Conservation (phyloP, 2,888 invertebrate species). For the Salticus scenicus region DNA sequence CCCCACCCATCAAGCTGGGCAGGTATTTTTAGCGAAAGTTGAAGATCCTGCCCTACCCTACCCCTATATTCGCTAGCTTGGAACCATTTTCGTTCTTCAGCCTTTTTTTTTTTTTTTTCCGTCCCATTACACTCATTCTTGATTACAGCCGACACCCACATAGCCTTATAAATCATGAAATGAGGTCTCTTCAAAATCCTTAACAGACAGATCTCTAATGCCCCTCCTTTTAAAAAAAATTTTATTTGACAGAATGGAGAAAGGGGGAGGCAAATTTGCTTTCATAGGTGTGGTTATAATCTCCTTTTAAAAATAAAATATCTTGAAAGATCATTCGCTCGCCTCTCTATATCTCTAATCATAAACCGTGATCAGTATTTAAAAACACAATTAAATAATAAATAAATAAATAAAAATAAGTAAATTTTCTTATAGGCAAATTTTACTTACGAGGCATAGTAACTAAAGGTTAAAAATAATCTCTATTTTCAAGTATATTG, state of each 20-base stretch:
- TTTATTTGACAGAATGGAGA: neutral
- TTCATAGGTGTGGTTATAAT: neutral
- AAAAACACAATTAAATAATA: too few relatives aligned
- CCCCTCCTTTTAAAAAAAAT: neutral
- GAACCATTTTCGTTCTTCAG: neutral
- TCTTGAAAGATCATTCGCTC: too few relatives aligned
- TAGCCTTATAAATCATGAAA: conserved; percentile 48
- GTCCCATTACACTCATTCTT: neutral
- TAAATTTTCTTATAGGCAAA: too few relatives aligned
- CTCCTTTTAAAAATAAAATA: too few relatives aligned
- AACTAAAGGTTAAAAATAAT: too few relatives aligned
- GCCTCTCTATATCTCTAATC: too few relatives aligned
- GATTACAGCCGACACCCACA: conserved; percentile 54
- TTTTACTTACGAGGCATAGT: too few relatives aligned
- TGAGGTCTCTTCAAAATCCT: neutral
- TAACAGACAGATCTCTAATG: neutral
- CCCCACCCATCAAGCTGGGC: conserved; percentile 27
- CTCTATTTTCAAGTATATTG: too few relatives aligned
- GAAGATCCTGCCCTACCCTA: neutral
- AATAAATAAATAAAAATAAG: too few relatives aligned
- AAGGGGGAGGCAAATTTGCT: neutral
- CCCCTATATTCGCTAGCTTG: neutral
- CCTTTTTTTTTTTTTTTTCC: conserved; percentile 2
- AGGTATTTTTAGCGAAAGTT: conserved; percentile 33
- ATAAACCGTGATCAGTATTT: too few relatives aligned